A percentile compares a stretch with the other conserved stretches of the same genome.
Evolutionary conservation across 2,888 invertebrate genomes (phyloP).

Genomic region (Yponomeuta cagnagella): DNA sequence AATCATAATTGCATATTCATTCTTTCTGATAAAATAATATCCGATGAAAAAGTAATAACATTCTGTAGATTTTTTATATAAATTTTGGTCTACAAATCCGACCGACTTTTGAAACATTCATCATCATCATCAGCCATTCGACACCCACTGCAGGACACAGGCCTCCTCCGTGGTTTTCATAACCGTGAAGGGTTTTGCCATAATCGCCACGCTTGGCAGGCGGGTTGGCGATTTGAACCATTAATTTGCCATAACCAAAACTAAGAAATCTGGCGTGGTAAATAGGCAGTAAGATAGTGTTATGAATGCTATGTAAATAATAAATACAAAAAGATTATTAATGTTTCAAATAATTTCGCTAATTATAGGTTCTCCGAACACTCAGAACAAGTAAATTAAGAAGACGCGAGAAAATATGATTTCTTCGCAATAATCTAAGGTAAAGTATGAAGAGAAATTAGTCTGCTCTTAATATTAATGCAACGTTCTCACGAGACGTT

Average conservation of each 20-base stretch:
- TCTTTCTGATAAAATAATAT: constrained; percentile 39
- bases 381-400: neutral
- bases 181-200: too few relatives aligned
- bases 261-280: neutral
- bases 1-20: constrained; percentile 70
- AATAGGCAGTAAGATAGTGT: too few relatives aligned
- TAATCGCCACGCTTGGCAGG: too few relatives aligned
- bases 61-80: neutral
- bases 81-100: neutral
- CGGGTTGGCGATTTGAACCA: neutral
- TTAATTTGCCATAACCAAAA: neutral
- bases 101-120: neutral
- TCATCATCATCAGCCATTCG: too few relatives aligned
- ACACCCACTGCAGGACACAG: too few relatives aligned
- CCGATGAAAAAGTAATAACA: constrained; percentile 44
- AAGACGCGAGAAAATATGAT: neutral
- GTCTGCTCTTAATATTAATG: constrained; percentile 28
- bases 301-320: too few relatives aligned
- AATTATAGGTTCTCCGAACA: neutral
- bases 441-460: constrained; percentile 4
- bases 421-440: neutral
- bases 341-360: too few relatives aligned
- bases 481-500: constrained; percentile 30
- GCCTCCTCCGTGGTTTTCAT: too few relatives aligned
- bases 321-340: too few relatives aligned